Evolutionary conservation across 2,888 invertebrate species (phyloP).

Genomic region (Mesochorus sp.): DNA sequence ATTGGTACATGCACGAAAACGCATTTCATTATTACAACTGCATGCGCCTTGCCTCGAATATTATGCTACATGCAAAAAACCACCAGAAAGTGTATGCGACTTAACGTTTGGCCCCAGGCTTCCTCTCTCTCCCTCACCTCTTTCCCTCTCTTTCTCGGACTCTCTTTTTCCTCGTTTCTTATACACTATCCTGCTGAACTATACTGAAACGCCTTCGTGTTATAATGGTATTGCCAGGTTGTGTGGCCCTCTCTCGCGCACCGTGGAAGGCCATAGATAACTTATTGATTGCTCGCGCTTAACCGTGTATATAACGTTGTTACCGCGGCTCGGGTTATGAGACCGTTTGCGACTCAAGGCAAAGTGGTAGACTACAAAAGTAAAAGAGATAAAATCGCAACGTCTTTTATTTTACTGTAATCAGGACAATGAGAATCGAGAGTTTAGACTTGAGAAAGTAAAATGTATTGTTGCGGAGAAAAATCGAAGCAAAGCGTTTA

Average conservation of each 20-base stretch:
- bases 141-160: constrained; percentile 1
- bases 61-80: constrained; percentile 20
- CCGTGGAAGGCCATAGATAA: constrained; percentile 69
- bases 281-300: constrained; percentile 68
- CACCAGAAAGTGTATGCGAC: constrained; percentile 59
- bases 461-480: too few species aligned
- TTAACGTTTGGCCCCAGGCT: constrained; percentile 61
- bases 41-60: constrained; percentile 32
- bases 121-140: constrained; percentile 10
- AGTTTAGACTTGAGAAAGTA: background rate
- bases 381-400: background rate
- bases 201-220: background rate
- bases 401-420: too few species aligned
- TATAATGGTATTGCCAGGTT: constrained; percentile 69
- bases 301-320: constrained; percentile 3
- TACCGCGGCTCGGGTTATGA: background rate
- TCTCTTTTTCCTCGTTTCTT: constrained; percentile 25
- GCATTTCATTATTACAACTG: constrained; percentile 67
- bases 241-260: constrained; percentile 48
- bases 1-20: constrained; percentile 64
- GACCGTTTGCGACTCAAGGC: background rate
- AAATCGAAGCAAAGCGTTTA: too few species aligned
- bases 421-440: background rate
- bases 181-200: background rate
- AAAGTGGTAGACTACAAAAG: background rate